Evolutionary conservation across 2,888 invertebrate species (phyloP), one percentile per base, ranked within the genome.

Genomic region (Ashinkailepas kermadecensis): DNA sequence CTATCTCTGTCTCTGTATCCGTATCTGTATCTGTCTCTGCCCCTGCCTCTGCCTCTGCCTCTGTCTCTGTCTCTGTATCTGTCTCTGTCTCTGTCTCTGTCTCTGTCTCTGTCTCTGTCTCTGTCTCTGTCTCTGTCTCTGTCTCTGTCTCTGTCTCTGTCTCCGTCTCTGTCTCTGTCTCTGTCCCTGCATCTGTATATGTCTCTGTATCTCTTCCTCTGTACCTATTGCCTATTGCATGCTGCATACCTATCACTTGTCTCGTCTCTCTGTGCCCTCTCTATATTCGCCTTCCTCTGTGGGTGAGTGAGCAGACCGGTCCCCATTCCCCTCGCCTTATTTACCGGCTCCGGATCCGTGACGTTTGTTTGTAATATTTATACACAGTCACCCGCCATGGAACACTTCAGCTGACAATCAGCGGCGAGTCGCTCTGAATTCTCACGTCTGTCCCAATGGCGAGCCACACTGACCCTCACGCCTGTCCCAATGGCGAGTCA

Each of bases 341-440:
- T 74, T 74, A 74, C 74, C 56, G 74, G 21, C 15, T 54, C 56
- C 54, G n/a, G 13, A 9, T 56, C 9, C 9, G 74, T 10, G 74
- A 74, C 74, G 56, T 21, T 56, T 74, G 74, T 74, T 74, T 74
- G 74, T 54, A 74, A 74, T 74, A 74, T 74, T 74, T 74, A 74
- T 74, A 74, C 74, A 74, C 74, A 74, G 54, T 21, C 54, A 18
- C 9, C 21, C 21, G 21, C 21, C 11, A 74, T 56, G 74, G 56
- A 54, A 74, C 21, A 74, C 74, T 54, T 54, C 54, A 21, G 21
- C 2, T 1, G 56, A 18, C 23, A 9, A 10, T 23, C 65, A 10
- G n/a, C n/a, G 23, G 23, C 65, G n/a, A 9, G 10, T 23, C 15
- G 7, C 15, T 39, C 39, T 39, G 39, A 39, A 4, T 39, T 39